A percentile compares a stretch with the other conserved stretches of the same genome.
phyloP scores from a whole-genome alignment of 2,797 vertebrate species.

The Passerculus sandwichensis region DNA sequence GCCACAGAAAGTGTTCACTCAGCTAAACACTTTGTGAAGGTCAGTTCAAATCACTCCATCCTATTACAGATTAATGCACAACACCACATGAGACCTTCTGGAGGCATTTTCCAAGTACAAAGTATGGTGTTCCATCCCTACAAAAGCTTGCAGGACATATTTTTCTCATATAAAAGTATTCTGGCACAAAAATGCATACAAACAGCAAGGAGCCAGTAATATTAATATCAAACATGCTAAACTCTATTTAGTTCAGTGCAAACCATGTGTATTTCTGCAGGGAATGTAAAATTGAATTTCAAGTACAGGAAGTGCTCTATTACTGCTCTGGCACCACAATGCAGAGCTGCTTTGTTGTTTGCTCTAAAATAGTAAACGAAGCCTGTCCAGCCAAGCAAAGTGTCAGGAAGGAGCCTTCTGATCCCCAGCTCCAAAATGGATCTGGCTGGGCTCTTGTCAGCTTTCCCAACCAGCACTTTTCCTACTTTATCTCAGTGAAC shows the following conservation, averaged over 20 bases:
- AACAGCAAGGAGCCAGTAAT: slow-evolving; percentile 54
- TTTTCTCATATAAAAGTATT: slow-evolving; percentile 43
- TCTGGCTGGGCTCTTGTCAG: slow-evolving; percentile 20
- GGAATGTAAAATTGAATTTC: slow-evolving; percentile 45
- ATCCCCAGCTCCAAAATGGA: neutral
- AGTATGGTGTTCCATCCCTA: neutral
- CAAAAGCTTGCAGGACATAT: slow-evolving; percentile 29
- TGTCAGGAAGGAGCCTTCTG: neutral
- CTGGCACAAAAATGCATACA: slow-evolving; percentile 49
- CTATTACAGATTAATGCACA: neutral
- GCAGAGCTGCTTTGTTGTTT: slow-evolving; percentile 9
- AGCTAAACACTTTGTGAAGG: neutral
- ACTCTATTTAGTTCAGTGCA: slow-evolving; percentile 43
- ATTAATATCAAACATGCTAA: slow-evolving; percentile 58
- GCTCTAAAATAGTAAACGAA: slow-evolving; percentile 15
- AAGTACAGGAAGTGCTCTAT: slow-evolving; percentile 44
- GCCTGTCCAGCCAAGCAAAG: neutral
- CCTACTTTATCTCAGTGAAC: slow-evolving; percentile 6
- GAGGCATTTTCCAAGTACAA: neutral
- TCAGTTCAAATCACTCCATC: neutral
- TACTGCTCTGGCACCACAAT: neutral
- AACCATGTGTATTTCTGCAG: slow-evolving; percentile 56
- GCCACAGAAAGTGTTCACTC: neutral
- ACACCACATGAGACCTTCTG: neutral
- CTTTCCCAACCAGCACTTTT: slow-evolving; percentile 8